A percentile compares a stretch with the other conserved stretches of the same genome.
Evolutionary conservation across 1,140 invertebrate genomes (phyloP).

Genomic region (Belonocnema kinseyi): DNA sequence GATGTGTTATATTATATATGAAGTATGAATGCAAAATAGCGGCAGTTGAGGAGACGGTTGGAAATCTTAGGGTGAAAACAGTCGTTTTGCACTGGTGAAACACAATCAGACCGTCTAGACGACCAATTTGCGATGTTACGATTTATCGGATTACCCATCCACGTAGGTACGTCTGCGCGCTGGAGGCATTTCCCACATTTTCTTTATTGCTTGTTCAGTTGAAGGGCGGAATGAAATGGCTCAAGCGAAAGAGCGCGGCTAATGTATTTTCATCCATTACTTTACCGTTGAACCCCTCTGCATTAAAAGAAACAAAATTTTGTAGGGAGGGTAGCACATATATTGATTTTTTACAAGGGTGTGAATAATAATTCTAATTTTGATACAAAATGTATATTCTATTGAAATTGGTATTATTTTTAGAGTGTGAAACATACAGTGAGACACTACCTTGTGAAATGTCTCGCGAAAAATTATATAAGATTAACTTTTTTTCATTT

Average conservation of each 20-base stretch:
- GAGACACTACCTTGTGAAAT: no score
- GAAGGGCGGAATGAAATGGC: slow-evolving; percentile 16
- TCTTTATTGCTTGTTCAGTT: slow-evolving; percentile 16
- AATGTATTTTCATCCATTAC: no score
- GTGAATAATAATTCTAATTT: no score
- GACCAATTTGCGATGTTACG: slow-evolving; percentile 44
- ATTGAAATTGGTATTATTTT: no score
- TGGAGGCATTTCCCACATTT: slow-evolving; percentile 3
- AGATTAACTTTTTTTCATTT: no score
- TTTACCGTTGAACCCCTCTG: no score
- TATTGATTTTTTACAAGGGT: no score
- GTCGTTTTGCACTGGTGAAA: slow-evolving; percentile 37
- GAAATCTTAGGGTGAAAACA: slow-evolving; percentile 44
- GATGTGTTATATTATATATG: slow-evolving; percentile 53
- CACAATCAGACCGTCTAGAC: slow-evolving; percentile 45
- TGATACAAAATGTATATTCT: no score
- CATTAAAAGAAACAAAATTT: no score
- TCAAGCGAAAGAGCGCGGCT: not conserved
- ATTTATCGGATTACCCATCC: slow-evolving; percentile 34
- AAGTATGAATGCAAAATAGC: slow-evolving; percentile 55
- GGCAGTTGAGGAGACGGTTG: slow-evolving; percentile 37
- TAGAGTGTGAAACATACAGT: no score
- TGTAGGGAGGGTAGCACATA: no score
- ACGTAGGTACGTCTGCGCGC: slow-evolving; percentile 25
- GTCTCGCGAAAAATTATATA: no score